A percentile compares a stretch with the other conserved stretches of the same genome.
These are phyloP conservation scores for Toxonevra muliebris DNA, from an alignment of 2,888 invertebrate species.

Conservation along the genomic window DNA sequence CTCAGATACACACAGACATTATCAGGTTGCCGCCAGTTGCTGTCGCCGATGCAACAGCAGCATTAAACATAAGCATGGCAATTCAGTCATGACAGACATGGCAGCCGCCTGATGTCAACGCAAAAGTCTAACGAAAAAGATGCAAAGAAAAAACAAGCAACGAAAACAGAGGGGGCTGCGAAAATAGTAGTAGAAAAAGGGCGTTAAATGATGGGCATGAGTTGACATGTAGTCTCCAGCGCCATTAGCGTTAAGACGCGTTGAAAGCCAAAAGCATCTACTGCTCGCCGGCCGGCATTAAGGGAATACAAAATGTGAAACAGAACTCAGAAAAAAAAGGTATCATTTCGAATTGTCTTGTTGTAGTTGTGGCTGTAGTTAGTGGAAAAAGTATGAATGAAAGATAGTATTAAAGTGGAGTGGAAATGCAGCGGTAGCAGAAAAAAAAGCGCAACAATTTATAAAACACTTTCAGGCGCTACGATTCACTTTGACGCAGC, in stretches of 20 bases:
- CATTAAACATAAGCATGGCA: neutral
- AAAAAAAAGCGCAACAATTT: slow-evolving; percentile 25
- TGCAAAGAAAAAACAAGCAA: neutral
- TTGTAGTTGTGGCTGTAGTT: too few species aligned
- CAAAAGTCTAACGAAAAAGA: neutral
- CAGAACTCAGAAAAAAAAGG: too few species aligned
- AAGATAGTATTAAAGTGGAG: neutral
- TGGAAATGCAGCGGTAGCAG: neutral
- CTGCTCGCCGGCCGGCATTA: too few species aligned
- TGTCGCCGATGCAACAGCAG: neutral
- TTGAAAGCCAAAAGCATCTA: neutral
- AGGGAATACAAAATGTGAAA: too few species aligned
- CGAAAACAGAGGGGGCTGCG: neutral
- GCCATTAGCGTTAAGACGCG: slow-evolving; percentile 1
- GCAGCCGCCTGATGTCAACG: neutral
- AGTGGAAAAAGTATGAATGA: too few species aligned
- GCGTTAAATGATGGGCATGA: neutral
- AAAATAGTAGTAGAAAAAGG: neutral
- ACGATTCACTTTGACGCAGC: slow-evolving; percentile 27
- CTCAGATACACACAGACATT: too few species aligned
- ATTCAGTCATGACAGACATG: neutral
- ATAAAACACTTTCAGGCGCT: slow-evolving; percentile 29
- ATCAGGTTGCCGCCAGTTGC: neutral
- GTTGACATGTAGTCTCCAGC: slow-evolving; percentile 8
- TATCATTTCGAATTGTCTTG: too few species aligned